A percentile compares a stretch with the other conserved stretches of the same genome.
These are phyloP conservation scores for Scytalopus superciliaris DNA, from an alignment of 2,113 vertebrate species.

Conservation along the genomic window DNA sequence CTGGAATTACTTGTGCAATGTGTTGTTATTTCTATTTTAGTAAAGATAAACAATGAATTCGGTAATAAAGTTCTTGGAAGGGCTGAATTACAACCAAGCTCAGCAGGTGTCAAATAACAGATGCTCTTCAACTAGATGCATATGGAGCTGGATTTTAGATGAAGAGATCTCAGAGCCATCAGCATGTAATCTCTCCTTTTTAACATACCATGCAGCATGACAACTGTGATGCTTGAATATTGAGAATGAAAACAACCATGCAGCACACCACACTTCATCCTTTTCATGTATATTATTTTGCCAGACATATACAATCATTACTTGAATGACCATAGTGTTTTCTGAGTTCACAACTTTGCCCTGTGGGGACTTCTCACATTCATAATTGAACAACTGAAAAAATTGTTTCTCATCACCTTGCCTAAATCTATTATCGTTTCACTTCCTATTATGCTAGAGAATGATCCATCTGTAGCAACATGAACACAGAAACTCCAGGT, in stretches of 20 bases:
- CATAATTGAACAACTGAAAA: conserved; percentile 28
- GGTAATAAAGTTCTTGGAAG: not conserved
- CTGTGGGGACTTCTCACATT: not conserved
- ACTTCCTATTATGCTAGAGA: not conserved
- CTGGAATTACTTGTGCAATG: not conserved
- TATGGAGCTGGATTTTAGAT: not conserved
- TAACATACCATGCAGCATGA: not conserved
- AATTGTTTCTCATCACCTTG: not conserved
- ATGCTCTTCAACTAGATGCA: not conserved
- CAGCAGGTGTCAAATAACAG: not conserved
- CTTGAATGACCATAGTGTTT: conserved; percentile 9
- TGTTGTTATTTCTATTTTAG: not conserved
- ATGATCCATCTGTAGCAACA: not conserved
- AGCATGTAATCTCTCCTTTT: not conserved
- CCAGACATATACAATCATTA: conserved; percentile 1
- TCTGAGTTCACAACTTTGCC: not conserved
- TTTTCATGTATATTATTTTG: conserved; percentile 19
- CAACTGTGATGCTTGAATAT: not conserved
- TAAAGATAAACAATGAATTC: not conserved
- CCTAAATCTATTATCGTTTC: conserved; percentile 21
- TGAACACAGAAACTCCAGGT: not conserved
- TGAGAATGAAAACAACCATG: not conserved
- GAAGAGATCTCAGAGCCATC: not conserved
- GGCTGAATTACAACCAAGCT: not conserved
- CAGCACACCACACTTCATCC: not conserved